phyloP scores from a whole-genome alignment of 2,113 vertebrate species.

The Harpagus bidentatus region DNA sequence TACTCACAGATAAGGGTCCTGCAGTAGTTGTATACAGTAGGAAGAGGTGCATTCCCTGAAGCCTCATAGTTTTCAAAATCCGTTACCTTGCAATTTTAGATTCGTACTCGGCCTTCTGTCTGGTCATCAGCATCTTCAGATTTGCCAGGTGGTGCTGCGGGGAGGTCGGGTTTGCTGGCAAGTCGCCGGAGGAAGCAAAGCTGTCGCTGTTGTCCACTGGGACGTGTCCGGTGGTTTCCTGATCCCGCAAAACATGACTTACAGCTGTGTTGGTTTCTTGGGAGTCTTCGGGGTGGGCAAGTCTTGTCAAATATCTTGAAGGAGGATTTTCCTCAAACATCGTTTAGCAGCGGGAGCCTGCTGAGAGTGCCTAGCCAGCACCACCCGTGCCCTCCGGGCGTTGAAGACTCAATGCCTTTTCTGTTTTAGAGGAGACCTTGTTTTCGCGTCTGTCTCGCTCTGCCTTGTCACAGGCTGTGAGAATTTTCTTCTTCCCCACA shows the following conservation, averaged over 20 bases:
- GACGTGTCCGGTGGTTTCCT: neutral
- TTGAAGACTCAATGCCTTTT: neutral
- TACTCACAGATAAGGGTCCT: fast-evolving
- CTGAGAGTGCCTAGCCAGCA: slow-evolving; percentile 57
- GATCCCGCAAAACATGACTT: neutral
- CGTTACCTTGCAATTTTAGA: slow-evolving; percentile 74
- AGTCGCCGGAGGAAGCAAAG: neutral
- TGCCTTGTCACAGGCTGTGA: neutral
- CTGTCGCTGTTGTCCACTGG: neutral
- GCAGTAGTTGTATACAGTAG: fast-evolving
- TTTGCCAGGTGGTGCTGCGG: slow-evolving; percentile 40
- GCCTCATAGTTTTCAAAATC: neutral
- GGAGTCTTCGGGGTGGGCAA: neutral
- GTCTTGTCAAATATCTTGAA: neutral
- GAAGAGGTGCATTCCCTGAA: neutral
- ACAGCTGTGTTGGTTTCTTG: neutral
- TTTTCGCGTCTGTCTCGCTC: slow-evolving; percentile 31
- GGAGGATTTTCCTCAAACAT: slow-evolving; percentile 2
- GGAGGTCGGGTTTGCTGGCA: neutral
- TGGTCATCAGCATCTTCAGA: slow-evolving; percentile 72
- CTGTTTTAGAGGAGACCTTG: slow-evolving; percentile 65
- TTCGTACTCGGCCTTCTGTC: slow-evolving; percentile 75
- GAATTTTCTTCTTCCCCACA: slow-evolving; percentile 47
- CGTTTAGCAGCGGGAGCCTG: slow-evolving; percentile 24
- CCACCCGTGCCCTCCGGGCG: neutral